Conservation (phyloP, 2,888 invertebrate species). For the Micoletzkya japonica region DNA sequence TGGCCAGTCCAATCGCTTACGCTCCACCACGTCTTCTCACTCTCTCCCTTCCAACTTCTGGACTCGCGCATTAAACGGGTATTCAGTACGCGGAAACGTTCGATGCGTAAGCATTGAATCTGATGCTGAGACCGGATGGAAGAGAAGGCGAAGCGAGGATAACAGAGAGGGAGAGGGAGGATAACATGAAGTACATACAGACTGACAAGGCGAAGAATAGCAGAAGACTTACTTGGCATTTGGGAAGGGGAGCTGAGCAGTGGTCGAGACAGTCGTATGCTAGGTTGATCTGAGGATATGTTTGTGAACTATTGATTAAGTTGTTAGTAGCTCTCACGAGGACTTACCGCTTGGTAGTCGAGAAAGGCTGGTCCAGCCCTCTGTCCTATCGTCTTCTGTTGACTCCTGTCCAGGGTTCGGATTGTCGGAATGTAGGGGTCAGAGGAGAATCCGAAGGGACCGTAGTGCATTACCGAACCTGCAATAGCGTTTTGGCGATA, state of each 20-base stretch:
- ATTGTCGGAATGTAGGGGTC: conserved; percentile 59
- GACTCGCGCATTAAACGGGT: no score
- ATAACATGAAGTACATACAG: no score
- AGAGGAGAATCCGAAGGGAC: conserved; percentile 59
- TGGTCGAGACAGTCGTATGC: conserved; percentile 53
- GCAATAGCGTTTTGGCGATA: no score
- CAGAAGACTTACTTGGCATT: conserved; percentile 9
- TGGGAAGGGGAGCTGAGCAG: conserved; percentile 33
- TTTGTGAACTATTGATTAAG: neutral
- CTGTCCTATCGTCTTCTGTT: conserved; percentile 60
- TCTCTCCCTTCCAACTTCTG: no score
- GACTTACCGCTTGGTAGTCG: conserved; percentile 54
- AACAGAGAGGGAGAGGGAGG: no score
- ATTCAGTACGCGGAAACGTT: no score
- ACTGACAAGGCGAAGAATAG: neutral
- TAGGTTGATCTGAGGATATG: conserved; percentile 55
- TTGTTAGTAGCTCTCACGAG: neutral
- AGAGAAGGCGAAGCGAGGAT: no score
- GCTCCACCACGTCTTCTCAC: no score
- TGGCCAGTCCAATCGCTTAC: no score
- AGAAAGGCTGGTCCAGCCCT: conserved; percentile 60
- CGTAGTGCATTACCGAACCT: conserved; percentile 62
- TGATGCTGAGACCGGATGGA: no score
- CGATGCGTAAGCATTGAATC: no score
- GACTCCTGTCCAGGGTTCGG: conserved; percentile 50